Percentiles rank a stretch among this genome's conserved stretches.
Evolutionary conservation across 2,797 vertebrate species (phyloP).

Genomic region (Simalia tracyae): DNA sequence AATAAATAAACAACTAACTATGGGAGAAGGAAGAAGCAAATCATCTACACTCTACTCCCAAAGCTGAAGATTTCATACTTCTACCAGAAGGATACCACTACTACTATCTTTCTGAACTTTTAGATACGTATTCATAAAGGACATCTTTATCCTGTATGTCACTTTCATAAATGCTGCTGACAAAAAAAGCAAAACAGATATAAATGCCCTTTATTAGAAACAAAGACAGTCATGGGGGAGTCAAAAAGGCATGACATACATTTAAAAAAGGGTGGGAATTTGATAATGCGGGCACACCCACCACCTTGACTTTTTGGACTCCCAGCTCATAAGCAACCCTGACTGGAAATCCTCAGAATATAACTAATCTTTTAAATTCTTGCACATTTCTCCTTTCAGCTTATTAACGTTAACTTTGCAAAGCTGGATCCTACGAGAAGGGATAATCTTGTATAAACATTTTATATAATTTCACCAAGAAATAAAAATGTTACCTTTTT

Average conservation of each 20-base stretch:
- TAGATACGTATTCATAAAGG: neutral
- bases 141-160: neutral
- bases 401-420: neutral
- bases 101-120: neutral
- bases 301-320: neutral
- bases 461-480: neutral
- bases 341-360: neutral
- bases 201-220: neutral
- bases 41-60: neutral
- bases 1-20: neutral
- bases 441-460: neutral
- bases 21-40: neutral
- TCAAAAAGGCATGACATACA: neutral
- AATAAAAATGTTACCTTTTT: neutral
- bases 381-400: neutral
- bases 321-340: neutral
- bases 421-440: neutral
- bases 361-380: neutral
- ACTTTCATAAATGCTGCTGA: neutral
- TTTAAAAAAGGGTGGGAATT: neutral
- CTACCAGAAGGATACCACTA: neutral
- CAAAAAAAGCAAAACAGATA: neutral
- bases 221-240: neutral
- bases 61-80: neutral
- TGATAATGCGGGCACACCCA: neutral